Conservation (phyloP, 2,797 vertebrate species). For the Anniella stebbinsi region DNA sequence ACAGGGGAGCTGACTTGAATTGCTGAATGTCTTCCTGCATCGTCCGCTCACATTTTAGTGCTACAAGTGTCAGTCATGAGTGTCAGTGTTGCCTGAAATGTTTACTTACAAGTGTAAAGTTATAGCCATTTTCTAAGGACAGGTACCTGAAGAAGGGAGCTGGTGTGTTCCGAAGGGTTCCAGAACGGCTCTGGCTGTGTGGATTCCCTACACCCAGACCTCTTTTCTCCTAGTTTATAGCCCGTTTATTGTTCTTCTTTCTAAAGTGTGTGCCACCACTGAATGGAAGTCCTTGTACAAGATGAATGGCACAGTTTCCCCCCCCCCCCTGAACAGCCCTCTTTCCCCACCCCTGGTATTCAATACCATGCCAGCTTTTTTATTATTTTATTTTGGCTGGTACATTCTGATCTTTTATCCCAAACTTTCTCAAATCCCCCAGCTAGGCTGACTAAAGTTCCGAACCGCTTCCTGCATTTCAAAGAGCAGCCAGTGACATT, state of each 20-base stretch:
- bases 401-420: conserved; percentile 13
- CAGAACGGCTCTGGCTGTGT: accelerated
- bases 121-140: not conserved
- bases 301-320: not conserved
- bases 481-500: not conserved
- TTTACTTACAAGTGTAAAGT: not conserved
- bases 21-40: not conserved
- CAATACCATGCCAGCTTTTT: accelerated
- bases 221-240: not conserved
- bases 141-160: not conserved
- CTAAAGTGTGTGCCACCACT: accelerated
- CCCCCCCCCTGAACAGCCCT: accelerated
- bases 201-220: accelerated
- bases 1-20: not conserved
- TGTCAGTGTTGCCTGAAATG: not conserved
- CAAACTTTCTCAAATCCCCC: not conserved
- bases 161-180: not conserved
- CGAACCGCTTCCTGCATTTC: not conserved
- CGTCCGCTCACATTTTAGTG: not conserved
- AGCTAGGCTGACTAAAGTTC: not conserved
- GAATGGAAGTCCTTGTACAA: not conserved
- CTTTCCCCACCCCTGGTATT: not conserved
- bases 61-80: not conserved
- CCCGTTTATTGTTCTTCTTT: not conserved
- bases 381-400: not conserved